Base-by-base conservation (phyloP, 2,113 vertebrate genomes). In the Chroicocephalus ridibundus region DNA sequence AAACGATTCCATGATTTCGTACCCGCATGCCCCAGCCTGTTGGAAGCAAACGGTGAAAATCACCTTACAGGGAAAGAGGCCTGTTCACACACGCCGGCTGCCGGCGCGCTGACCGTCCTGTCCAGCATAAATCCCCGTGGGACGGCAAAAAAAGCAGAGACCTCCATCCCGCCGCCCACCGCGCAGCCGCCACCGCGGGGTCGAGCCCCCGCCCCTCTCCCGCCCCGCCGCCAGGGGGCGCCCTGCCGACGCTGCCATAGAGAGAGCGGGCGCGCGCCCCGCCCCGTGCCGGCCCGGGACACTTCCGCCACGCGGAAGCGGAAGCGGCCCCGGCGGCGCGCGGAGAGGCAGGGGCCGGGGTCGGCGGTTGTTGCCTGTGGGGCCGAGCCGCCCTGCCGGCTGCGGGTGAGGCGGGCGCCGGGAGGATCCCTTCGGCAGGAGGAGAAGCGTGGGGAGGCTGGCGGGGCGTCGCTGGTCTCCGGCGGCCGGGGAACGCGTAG, bases 121-220 rank as follows among this genome's bases (percentile, higher is more conserved):
- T 6, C 3, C 13, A 7, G 6, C 1, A 3, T 0, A 3, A 1
- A 4, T 12, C 40, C 6, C 5, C 1, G 32, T 0, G 24, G 31
- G 9, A 21, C n/a, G 4, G n/a, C 62, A 8, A 5, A 5, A 16
- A 16, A 14, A 42, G 5, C 36, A 8, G 1, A 4, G 10, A 5
- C 25, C 25, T 11, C 1, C 15, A 2, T 1, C 10, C 61, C 25
- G 25, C 36, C 36, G 25, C 36, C 25, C 10, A 15, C 10, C n/a
- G 24, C 4, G 4, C 60, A 9, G 5, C 38, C 29, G 27, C 40
- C 64, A 44, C 21, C 10, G 10, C 8, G 24, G 15, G 6, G n/a
- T 15, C 6, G 5, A 34, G 24, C n/a, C n/a, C 27, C 16, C 15
- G 40, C 32, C 65, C 20, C 20, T 9, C 13, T 13, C 40, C 55